Base-by-base conservation (phyloP, 1,140 invertebrate genomes). In the Asobara japonica region DNA sequence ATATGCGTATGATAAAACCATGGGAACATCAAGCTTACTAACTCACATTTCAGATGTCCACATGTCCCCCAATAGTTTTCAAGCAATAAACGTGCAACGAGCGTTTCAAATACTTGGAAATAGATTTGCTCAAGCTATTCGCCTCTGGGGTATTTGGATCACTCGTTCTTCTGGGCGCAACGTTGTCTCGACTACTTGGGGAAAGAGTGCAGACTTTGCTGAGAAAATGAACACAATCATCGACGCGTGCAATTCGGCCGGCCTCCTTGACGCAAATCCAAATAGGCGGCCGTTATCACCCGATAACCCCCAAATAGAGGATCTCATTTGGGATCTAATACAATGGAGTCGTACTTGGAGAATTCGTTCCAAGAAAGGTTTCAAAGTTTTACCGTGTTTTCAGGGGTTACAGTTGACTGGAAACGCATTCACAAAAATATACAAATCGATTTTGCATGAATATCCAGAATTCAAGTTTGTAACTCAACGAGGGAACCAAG, bases 41-140 rank as follows among this genome's bases (percentile, higher is more conserved):
- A 62, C 33, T 2, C 73, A 78, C 36, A 75, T 80, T 31, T 74
- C 73, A 0, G 61, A 74, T 61, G 30, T 29, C 3, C 75, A 79
- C 64, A 38, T 79, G 3, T 2, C 48, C 8, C 76, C 74, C 20
- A 76, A 78, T 65, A 7, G 22, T 18, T 77, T 76, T 22, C 71
- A 79, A 61, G 62, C 64, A 0, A 80, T 78, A 74, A 78, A 77
- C 22, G 75, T 78, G 8, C 62, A 73, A 45, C 29, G 69, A 38
- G 64, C 72, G 0, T 76, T 79, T 51, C 77, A 79, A 65, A 13
- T 77, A 10, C 45, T 77, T 2, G 73, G 76, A 29, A 41, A 64
- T 18, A 22, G 65, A 29, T 73, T 45, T 69, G 65, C 74, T 0
- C 27, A 33, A 0, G 75, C 75, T 2, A 76, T 77, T 10, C 48